These are phyloP conservation scores for Morpho helenor DNA, from an alignment of 2,888 invertebrate genomes.

Conservation along the genomic window DNA sequence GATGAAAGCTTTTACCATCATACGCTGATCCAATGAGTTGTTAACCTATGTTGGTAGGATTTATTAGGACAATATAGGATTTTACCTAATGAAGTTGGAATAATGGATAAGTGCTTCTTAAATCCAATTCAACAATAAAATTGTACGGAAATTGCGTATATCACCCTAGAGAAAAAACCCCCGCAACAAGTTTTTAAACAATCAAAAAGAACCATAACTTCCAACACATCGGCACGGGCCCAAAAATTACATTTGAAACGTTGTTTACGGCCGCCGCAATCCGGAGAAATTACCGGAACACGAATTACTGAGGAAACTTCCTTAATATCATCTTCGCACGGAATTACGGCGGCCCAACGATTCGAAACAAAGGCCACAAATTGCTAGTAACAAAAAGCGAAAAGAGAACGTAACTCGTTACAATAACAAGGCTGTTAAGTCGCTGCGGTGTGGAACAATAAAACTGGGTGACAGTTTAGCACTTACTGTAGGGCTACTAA, in stretches of 20 bases:
- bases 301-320: slow-evolving; percentile 41
- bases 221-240: slow-evolving; percentile 17
- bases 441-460: slow-evolving; percentile 52
- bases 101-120: no score
- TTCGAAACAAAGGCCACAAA: slow-evolving; percentile 56
- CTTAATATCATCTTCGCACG: slow-evolving; percentile 53
- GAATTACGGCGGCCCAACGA: slow-evolving; percentile 39
- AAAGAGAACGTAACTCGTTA: slow-evolving; percentile 46
- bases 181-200: slow-evolving; percentile 10
- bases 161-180: slow-evolving; percentile 2
- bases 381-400: slow-evolving; percentile 51
- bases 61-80: no score
- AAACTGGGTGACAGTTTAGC: slow-evolving; percentile 56
- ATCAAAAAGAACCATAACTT: slow-evolving; percentile 18
- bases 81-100: no score
- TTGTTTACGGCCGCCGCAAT: slow-evolving; percentile 28
- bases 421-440: slow-evolving; percentile 63
- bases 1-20: no score
- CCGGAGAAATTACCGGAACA: slow-evolving; percentile 18
- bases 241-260: slow-evolving; percentile 26
- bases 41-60: no score
- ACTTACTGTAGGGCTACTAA: slow-evolving; percentile 42
- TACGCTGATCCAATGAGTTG: no score
- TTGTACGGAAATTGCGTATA: no score
- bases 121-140: no score